These are phyloP conservation scores for Physella acuta DNA, from an alignment of 1,140 invertebrate genomes.

Conservation along the genomic window DNA sequence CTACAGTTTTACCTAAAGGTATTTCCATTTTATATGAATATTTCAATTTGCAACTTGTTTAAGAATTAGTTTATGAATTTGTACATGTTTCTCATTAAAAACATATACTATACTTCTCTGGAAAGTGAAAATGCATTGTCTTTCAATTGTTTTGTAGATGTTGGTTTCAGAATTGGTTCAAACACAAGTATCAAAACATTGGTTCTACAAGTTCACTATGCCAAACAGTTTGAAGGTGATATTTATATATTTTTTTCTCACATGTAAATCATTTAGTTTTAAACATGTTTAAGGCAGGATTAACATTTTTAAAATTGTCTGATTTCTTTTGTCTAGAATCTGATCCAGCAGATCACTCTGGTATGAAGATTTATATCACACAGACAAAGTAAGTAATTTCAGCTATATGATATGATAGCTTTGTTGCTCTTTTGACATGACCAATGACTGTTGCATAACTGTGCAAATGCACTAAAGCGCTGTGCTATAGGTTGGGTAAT, in stretches of 20 bases:
- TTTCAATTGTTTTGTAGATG: constrained; percentile 55
- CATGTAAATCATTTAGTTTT: too few species aligned
- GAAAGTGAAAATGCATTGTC: too few species aligned
- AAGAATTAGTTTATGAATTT: constrained; percentile 59
- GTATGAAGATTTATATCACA: constrained; percentile 31
- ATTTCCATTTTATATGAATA: constrained; percentile 1
- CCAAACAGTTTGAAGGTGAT: constrained; percentile 61
- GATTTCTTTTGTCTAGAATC: constrained; percentile 23
- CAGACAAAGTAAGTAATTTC: constrained; percentile 28
- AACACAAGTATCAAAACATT: constrained; percentile 63
- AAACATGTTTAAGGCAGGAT: too few species aligned
- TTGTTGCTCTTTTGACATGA: too few species aligned
- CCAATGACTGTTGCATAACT: too few species aligned
- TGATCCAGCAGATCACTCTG: constrained; percentile 32
- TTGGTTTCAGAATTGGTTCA: constrained; percentile 66
- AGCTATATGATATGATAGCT: too few species aligned
- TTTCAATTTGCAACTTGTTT: constrained; percentile 63
- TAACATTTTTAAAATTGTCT: too few species aligned
- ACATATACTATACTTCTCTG: too few species aligned
- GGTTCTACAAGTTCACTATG: constrained; percentile 91
- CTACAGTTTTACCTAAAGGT: constrained; percentile 78
- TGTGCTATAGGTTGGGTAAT: too few species aligned
- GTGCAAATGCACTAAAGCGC: too few species aligned
- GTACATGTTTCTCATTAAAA: too few species aligned
- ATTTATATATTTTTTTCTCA: constrained; percentile 11